These are phyloP conservation scores for Polypterus senegalus DNA, from an alignment of 2,113 vertebrate genomes.

Conservation along the genomic window DNA sequence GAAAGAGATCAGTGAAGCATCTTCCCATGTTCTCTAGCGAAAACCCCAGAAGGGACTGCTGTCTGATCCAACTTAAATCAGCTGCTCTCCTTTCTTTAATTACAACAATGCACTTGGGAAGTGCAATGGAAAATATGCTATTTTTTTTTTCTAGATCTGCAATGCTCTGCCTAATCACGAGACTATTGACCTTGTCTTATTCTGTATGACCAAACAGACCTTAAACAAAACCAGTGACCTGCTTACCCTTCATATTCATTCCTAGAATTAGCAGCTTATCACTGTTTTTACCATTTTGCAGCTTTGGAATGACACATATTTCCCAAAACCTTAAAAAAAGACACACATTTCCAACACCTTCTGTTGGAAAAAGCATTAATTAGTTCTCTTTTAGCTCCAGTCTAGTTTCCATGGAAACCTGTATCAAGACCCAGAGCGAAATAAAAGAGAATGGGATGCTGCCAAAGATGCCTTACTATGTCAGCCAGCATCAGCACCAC, in stretches of 20 bases:
- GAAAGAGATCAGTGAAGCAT: no score
- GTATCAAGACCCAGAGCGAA: slow-evolving; percentile 22
- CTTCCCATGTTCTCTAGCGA: neutral
- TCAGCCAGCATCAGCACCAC: neutral
- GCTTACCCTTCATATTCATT: no score
- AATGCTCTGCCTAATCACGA: no score
- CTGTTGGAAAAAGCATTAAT: slow-evolving; percentile 20
- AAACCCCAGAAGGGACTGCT: neutral
- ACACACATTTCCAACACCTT: slow-evolving; percentile 7
- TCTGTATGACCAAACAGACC: no score
- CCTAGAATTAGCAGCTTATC: no score
- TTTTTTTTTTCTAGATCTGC: no score
- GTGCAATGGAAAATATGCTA: neutral
- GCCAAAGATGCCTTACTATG: slow-evolving; percentile 20
- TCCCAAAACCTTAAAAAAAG: no score
- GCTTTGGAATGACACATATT: no score
- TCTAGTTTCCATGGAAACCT: slow-evolving; percentile 25
- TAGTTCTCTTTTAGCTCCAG: slow-evolving; percentile 22
- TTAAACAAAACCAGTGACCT: no score
- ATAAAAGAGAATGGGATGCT: slow-evolving; percentile 15
- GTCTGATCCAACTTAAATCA: neutral
- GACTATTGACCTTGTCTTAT: no score
- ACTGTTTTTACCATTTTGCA: no score
- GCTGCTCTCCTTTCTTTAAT: neutral
- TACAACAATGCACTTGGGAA: neutral